These are phyloP conservation scores for Rhynchophorus ferrugineus DNA, from an alignment of 1,140 invertebrate genomes.

Conservation along the genomic window DNA sequence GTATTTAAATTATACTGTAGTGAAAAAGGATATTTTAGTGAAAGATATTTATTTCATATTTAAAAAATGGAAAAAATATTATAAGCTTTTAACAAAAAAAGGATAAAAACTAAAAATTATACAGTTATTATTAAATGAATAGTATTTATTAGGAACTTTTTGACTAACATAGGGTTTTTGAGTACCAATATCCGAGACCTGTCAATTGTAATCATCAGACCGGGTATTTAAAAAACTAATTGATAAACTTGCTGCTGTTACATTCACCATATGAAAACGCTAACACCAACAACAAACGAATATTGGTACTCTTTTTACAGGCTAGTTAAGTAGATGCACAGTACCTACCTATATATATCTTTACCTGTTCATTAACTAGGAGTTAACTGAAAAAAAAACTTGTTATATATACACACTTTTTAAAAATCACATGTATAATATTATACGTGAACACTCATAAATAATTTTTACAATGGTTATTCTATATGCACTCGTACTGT, in stretches of 20 bases:
- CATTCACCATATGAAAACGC: too few relatives aligned
- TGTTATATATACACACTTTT: constrained; percentile 32
- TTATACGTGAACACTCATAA: constrained; percentile 21
- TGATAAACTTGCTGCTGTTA: background rate
- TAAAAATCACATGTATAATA: constrained; percentile 26
- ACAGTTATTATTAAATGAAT: constrained; percentile 18
- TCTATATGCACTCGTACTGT: constrained; percentile 20
- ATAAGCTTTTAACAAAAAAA: background rate
- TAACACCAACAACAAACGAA: too few relatives aligned
- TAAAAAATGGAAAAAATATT: constrained; percentile 22
- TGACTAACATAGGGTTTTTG: constrained; percentile 27
- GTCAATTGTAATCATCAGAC: background rate
- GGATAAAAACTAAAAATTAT: background rate
- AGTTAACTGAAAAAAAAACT: constrained; percentile 27
- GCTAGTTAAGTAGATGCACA: constrained; percentile 32
- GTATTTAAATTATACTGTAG: constrained; percentile 36
- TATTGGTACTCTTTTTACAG: too few relatives aligned
- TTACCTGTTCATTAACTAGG: constrained; percentile 33
- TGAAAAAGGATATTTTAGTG: constrained; percentile 31
- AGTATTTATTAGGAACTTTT: constrained; percentile 32
- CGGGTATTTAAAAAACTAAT: background rate
- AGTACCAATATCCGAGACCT: constrained; percentile 13
- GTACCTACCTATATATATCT: constrained; percentile 32
- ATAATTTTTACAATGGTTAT: constrained; percentile 30
- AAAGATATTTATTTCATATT: constrained; percentile 29